Evolutionary conservation across 2,888 invertebrate species (phyloP).

Genomic region (Tinea semifulvella): DNA sequence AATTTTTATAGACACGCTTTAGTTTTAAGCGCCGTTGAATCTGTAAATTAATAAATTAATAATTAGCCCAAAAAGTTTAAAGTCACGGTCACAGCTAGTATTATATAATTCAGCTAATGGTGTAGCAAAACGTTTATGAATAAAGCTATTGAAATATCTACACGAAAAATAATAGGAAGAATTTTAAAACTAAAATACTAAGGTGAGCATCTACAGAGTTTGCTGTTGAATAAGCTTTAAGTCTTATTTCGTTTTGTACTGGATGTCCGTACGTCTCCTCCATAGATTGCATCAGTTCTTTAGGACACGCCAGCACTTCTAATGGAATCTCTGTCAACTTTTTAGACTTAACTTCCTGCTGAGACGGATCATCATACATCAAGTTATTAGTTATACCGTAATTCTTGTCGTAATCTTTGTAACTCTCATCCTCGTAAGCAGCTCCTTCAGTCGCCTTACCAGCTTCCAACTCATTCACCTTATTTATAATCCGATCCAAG

Average conservation of each 20-base stretch:
- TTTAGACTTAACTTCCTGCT: conserved; percentile 17
- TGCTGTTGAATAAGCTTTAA: conserved; percentile 47
- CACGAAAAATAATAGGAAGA: conserved; percentile 1
- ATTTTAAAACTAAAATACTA: neutral
- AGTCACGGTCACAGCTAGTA: too few relatives aligned
- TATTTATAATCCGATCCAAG: conserved; percentile 37
- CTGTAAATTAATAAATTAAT: too few relatives aligned
- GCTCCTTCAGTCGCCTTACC: conserved; percentile 36
- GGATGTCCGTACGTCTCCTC: conserved; percentile 55
- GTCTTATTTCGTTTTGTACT: conserved; percentile 54
- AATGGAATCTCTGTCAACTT: conserved; percentile 49
- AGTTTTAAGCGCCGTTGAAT: too few relatives aligned
- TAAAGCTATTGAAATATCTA: neutral
- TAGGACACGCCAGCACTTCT: conserved; percentile 54
- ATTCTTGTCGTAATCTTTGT: conserved; percentile 40
- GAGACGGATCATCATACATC: conserved; percentile 22
- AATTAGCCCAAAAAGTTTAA: too few relatives aligned
- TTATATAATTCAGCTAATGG: too few relatives aligned
- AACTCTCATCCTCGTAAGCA: conserved; percentile 33
- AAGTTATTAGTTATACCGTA: conserved; percentile 21
- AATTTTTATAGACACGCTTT: too few relatives aligned
- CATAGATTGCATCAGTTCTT: conserved; percentile 51
- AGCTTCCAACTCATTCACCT: conserved; percentile 33
- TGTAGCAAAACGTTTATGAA: too few relatives aligned
- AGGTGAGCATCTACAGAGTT: neutral